These are phyloP conservation scores for Pelobates cultripes DNA, from an alignment of 2,797 vertebrate genomes.

Conservation along the genomic window DNA sequence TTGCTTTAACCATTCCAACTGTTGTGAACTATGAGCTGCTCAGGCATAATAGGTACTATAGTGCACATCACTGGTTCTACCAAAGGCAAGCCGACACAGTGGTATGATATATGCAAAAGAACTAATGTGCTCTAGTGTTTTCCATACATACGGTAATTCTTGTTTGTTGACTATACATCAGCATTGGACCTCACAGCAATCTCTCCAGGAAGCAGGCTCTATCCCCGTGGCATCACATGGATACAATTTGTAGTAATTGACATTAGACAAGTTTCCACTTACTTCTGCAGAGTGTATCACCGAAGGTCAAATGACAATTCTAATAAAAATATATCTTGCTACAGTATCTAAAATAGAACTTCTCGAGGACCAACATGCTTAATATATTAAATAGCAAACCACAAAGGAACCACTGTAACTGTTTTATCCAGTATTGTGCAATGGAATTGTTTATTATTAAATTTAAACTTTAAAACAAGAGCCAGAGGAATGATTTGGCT, in stretches of 20 bases:
- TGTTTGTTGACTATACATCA: neutral
- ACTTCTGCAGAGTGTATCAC: neutral
- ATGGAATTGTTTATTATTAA: constrained; percentile 12
- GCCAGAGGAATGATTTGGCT: constrained; percentile 31
- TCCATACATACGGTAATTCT: too few relatives aligned
- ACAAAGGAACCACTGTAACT: neutral
- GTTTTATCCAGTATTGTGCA: neutral
- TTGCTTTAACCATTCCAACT: too few relatives aligned
- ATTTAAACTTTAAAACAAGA: constrained; percentile 7
- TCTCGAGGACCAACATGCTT: neutral
- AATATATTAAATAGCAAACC: neutral
- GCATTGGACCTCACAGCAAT: neutral
- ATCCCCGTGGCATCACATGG: neutral
- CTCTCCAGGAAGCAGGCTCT: neutral
- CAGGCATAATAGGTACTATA: too few relatives aligned
- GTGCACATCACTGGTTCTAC: too few relatives aligned
- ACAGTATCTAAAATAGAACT: neutral
- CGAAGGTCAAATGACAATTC: neutral
- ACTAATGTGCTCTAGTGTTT: too few relatives aligned
- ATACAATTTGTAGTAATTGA: neutral
- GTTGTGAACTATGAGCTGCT: too few relatives aligned
- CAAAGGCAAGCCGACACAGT: too few relatives aligned
- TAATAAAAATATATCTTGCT: neutral
- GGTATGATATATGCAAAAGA: too few relatives aligned
- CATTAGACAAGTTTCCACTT: neutral